phyloP scores from a whole-genome alignment of 2,113 vertebrate species.

The Brevimyrus niger region DNA sequence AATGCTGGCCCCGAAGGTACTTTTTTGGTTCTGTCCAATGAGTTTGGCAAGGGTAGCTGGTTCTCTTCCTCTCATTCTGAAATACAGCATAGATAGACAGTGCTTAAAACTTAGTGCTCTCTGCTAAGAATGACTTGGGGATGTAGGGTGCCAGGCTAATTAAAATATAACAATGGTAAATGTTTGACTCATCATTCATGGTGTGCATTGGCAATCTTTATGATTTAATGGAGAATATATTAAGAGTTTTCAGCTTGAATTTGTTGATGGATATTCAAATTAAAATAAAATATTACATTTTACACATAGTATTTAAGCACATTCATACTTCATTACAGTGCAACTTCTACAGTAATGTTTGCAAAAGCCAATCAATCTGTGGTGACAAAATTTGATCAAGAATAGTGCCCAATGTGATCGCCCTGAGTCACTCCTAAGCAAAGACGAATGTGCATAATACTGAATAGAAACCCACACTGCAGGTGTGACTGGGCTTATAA shows the following conservation, averaged over 20 bases:
- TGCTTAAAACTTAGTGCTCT: not conserved
- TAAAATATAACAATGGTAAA: not conserved
- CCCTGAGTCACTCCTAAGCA: not conserved
- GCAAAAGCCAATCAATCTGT: not conserved
- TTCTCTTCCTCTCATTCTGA: not conserved
- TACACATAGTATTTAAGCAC: not conserved
- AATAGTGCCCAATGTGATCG: not conserved
- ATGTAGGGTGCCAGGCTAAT: not conserved
- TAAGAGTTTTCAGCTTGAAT: not conserved
- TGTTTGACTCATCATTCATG: not conserved
- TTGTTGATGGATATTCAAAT: not conserved
- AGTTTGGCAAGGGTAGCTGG: not conserved
- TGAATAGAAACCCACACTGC: not conserved
- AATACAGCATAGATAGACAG: not conserved
- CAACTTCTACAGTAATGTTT: not conserved
- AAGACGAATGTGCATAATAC: not conserved
- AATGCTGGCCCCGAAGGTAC: conserved; percentile 80
- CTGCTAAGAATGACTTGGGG: not conserved
- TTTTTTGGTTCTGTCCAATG: conserved; percentile 15
- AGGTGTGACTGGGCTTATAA: not conserved
- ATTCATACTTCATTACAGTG: not conserved
- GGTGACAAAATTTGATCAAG: not conserved
- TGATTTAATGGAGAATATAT: not conserved
- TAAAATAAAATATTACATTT: not conserved
- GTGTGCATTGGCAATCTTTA: not conserved